phyloP scores from a whole-genome alignment of 2,113 vertebrate genomes.

The Cynocephalus volans region DNA sequence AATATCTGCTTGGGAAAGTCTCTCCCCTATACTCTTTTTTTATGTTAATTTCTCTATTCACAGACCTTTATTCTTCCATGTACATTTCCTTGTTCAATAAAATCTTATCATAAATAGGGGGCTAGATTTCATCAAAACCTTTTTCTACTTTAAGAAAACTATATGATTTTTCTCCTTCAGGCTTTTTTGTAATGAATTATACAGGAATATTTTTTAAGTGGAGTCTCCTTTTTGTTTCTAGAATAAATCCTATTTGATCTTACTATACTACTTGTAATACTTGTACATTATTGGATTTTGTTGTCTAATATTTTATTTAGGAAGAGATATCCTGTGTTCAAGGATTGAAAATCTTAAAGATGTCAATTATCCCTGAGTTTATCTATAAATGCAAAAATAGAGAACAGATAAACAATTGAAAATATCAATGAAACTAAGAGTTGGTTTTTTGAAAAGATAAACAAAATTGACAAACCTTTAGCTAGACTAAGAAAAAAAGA shows the following conservation, averaged over 20 bases:
- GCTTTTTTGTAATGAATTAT: background rate
- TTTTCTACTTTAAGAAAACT: conserved; percentile 40
- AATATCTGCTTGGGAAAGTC: background rate
- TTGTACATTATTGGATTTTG: conserved; percentile 14
- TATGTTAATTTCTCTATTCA: background rate
- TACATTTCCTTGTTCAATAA: background rate
- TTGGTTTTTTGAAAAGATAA: no score
- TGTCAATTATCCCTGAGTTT: no score
- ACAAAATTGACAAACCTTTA: no score
- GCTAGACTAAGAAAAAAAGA: background rate
- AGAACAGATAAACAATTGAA: background rate
- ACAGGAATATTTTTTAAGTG: background rate
- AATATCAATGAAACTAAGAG: background rate
- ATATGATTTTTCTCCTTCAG: background rate
- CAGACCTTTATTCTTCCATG: background rate
- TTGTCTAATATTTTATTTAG: conserved; percentile 33
- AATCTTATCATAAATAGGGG: background rate
- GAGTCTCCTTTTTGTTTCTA: background rate
- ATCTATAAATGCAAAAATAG: no score
- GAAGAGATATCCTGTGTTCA: background rate
- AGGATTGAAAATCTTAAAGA: no score
- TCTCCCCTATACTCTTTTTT: background rate
- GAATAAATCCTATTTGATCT: conserved; percentile 9
- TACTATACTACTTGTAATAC: background rate
- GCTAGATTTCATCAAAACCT: background rate